phyloP scores from a whole-genome alignment of 2,113 vertebrate genomes.

The Cygnus atratus region DNA sequence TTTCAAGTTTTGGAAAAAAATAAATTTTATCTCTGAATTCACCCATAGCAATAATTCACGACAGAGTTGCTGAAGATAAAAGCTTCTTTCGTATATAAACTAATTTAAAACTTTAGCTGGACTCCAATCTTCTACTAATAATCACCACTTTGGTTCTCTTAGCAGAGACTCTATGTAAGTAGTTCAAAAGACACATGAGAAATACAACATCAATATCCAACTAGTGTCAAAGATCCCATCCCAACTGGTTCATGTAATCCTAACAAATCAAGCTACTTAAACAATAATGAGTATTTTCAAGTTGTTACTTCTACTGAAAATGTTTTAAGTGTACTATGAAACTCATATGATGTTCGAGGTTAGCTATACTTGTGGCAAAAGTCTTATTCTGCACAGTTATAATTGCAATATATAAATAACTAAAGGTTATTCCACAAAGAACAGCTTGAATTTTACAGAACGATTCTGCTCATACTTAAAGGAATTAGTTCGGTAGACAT shows the following conservation, averaged over 20 bases:
- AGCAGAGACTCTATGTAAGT: constrained; percentile 35
- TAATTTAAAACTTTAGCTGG: constrained; percentile 65
- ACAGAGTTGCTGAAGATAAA: constrained; percentile 55
- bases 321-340: constrained; percentile 41
- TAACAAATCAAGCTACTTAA: constrained; percentile 79
- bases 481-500: constrained; percentile 75
- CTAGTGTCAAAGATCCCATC: constrained; percentile 47
- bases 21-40: constrained; percentile 65
- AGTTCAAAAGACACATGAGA: constrained; percentile 48
- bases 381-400: constrained; percentile 80
- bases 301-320: constrained; percentile 53
- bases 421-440: constrained; percentile 78
- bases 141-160: constrained; percentile 61
- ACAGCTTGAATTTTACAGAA: constrained; percentile 78
- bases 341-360: constrained; percentile 54
- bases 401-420: constrained; percentile 78
- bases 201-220: constrained; percentile 48
- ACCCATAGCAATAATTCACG: constrained; percentile 52
- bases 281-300: constrained; percentile 69
- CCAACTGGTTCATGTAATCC: constrained; percentile 59
- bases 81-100: constrained; percentile 30
- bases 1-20: constrained; percentile 63
- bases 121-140: constrained; percentile 64
- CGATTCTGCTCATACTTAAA: constrained; percentile 77
- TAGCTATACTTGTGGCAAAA: constrained; percentile 77